phyloP scores from a whole-genome alignment of 2,888 invertebrate species.

The Microdon myrmicae region DNA sequence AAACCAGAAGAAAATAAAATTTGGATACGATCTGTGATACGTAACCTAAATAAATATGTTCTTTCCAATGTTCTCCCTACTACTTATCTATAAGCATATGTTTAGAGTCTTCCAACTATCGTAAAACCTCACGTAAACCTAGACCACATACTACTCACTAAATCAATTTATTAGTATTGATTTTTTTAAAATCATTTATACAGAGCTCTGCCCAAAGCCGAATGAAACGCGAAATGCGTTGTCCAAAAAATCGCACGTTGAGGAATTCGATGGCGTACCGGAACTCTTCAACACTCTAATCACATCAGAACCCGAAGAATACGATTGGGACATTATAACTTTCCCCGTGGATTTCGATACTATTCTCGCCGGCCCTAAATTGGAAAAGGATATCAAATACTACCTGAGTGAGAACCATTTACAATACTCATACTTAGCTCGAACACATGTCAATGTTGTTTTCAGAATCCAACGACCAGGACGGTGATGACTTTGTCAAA shows the following conservation, averaged over 20 bases:
- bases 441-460: background rate
- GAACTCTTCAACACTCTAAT: conserved; percentile 82
- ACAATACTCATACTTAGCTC: background rate
- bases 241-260: conserved; percentile 85
- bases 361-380: conserved; percentile 73
- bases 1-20: no score
- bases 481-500: conserved; percentile 67
- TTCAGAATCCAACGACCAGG: conserved; percentile 75
- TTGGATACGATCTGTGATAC: no score
- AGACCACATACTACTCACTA: no score
- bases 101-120: no score
- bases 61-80: no score
- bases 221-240: conserved; percentile 80
- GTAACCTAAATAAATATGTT: no score
- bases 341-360: conserved; percentile 81
- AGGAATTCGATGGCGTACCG: conserved; percentile 84
- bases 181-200: conserved; percentile 16
- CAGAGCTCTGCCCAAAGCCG: conserved; percentile 90
- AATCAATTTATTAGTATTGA: no score
- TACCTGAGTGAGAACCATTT: conserved; percentile 73
- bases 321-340: conserved; percentile 86
- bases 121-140: no score
- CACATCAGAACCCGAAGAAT: conserved; percentile 81
- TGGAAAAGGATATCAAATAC: conserved; percentile 77
- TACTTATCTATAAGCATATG: no score